Base-by-base conservation (phyloP, 2,888 invertebrate genomes). In the Coenonympha glycerion region DNA sequence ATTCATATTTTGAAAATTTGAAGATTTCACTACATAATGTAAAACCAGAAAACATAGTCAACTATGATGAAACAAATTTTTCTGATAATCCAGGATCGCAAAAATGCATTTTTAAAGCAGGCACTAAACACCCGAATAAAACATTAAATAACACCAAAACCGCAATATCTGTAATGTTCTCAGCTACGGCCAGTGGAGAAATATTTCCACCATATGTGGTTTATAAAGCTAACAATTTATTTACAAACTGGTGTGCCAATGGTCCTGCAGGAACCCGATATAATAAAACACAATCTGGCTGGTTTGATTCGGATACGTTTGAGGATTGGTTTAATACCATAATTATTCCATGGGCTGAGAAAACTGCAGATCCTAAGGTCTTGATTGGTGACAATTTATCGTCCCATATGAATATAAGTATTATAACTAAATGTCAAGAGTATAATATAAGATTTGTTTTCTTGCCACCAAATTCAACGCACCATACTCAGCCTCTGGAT, bases 261-360 rank as follows among this genome's bases (percentile, higher is more conserved):
- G 80, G 79, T 6, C 75, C 75, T 42, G 21, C 30, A 36, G 58
- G 66, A 40, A 41, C 66, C 37, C 31, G 70, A 3, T 82, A 72
- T 52, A 78, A 74, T 55, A 39, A 71, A 0, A 65, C 68, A 1
- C 63, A 65, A 54, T 64, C 62, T 26, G 79, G 71, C 3, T 74
- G 71, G 72, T 68, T 73, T 49, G 71, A 71, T 50, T 4, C 44
- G 1, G 39, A 30, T 0, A 55, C 51, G 24, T 73, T 73, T 55
- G 61, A 68, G 49, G 65, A 72, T 51, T 71, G 68, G 65, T 66
- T 73, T 49, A 46, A 55, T 15, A 55, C 47, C 6, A 55, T 58
- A 21, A 39, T 59, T 6, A 3, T 59, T 3, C 51, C 54, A 13
- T 49, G 53, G 53, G 49, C 53, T 2, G 39, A 15, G 3, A 9